Conservation (phyloP, 2,797 vertebrate genomes). For the Gymnothorax reevesii region DNA sequence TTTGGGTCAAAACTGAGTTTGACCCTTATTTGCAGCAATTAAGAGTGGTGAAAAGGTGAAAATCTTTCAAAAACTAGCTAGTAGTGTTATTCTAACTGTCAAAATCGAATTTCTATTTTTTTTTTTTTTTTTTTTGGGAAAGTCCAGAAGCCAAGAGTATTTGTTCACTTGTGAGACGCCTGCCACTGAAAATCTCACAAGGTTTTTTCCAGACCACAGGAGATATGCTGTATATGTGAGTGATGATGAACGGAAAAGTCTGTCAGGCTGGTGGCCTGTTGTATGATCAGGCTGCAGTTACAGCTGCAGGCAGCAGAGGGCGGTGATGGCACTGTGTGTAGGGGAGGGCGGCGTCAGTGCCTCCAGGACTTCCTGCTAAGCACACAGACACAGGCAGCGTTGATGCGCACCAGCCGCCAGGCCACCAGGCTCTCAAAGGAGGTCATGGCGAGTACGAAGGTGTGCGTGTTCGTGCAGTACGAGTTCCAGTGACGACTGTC, state of each 20-base stretch:
- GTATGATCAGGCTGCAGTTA: neutral
- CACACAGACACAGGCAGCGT: constrained; percentile 95
- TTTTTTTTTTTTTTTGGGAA: no score
- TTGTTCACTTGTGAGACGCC: no score
- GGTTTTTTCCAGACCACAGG: no score
- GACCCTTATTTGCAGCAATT: no score
- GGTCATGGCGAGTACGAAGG: constrained; percentile 93
- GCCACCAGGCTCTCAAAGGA: constrained; percentile 88
- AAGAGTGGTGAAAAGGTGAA: no score
- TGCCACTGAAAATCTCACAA: no score
- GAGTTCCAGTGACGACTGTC: constrained; percentile 97
- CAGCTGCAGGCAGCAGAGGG: neutral
- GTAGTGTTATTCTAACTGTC: no score
- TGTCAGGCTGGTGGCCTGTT: constrained; percentile 1
- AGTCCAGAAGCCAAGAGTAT: no score
- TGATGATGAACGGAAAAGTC: neutral
- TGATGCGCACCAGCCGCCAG: constrained; percentile 94
- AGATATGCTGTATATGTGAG: neutral
- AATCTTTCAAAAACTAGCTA: no score
- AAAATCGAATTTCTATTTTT: no score
- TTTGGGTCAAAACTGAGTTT: no score
- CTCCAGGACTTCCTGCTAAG: constrained; percentile 90
- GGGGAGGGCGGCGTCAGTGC: constrained; percentile 77
- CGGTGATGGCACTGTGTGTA: neutral
- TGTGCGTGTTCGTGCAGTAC: constrained; percentile 95